These are phyloP conservation scores for Drosophila cracens DNA, from an alignment of 2,888 invertebrate species.

Conservation along the genomic window DNA sequence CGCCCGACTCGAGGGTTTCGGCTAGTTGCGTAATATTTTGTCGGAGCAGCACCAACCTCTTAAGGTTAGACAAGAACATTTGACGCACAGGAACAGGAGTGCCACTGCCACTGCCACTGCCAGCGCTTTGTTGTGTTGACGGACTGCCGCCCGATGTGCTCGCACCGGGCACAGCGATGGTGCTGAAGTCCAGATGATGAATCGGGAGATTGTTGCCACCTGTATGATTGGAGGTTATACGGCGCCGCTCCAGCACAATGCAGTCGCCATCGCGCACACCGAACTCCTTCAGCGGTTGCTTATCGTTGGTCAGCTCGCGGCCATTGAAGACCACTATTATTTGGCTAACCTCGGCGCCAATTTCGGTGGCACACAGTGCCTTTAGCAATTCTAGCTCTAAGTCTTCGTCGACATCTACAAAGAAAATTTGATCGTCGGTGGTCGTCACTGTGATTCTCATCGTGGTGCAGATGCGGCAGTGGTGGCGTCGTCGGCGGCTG, in stretches of 20 bases:
- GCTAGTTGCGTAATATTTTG: constrained; percentile 97
- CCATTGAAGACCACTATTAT: constrained; percentile 95
- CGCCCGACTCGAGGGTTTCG: constrained; percentile 94
- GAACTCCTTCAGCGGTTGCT: constrained; percentile 91
- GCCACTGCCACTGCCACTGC: constrained; percentile 19
- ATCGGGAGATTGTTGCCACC: constrained; percentile 54
- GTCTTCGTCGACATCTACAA: constrained; percentile 96
- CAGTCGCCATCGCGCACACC: constrained; percentile 96
- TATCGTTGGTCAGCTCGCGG: constrained; percentile 93
- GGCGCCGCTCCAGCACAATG: constrained; percentile 92
- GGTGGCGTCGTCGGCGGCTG: constrained; percentile 14
- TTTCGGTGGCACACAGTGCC: constrained; percentile 95
- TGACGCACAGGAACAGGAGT: constrained; percentile 86
- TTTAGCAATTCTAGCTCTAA: constrained; percentile 98
- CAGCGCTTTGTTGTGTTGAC: constrained; percentile 28
- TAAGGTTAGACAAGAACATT: constrained; percentile 95
- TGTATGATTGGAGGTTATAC: constrained; percentile 57
- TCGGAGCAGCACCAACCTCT: constrained; percentile 94
- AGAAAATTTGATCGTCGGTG: constrained; percentile 94
- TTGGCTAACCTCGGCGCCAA: constrained; percentile 90
- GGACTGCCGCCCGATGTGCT: constrained; percentile 46
- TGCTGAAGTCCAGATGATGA: constrained; percentile 91
- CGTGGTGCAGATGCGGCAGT: constrained; percentile 20
- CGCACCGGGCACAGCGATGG: constrained; percentile 90
- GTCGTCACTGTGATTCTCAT: constrained; percentile 98